These are phyloP conservation scores for Halyomorpha halys DNA, from an alignment of 1,140 invertebrate species.

Conservation along the genomic window DNA sequence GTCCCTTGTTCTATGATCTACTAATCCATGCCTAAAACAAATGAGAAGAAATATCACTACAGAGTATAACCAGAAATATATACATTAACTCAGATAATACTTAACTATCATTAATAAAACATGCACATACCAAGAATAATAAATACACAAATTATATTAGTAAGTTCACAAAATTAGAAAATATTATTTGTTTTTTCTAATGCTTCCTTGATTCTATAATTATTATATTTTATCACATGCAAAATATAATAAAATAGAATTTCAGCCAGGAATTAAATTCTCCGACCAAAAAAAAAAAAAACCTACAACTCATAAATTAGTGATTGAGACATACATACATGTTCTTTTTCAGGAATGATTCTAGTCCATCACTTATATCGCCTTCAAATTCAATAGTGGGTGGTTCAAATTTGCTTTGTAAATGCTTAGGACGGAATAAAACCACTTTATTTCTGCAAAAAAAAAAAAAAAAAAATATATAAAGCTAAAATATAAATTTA, in stretches of 20 bases:
- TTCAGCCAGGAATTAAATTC: too few relatives aligned
- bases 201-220: neutral
- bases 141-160: neutral
- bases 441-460: constrained; percentile 67
- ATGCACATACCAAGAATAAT: neutral
- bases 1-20: constrained; percentile 76
- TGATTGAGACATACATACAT: constrained; percentile 52
- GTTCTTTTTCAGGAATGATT: constrained; percentile 71
- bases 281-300: too few relatives aligned
- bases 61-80: too few relatives aligned
- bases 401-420: constrained; percentile 89
- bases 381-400: constrained; percentile 62
- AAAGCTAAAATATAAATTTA: too few relatives aligned
- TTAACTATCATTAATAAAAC: neutral
- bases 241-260: too few relatives aligned
- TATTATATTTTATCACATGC: neutral
- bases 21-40: constrained; percentile 73
- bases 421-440: constrained; percentile 74
- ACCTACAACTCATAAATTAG: neutral
- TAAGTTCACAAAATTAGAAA: too few relatives aligned
- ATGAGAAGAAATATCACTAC: constrained; percentile 13
- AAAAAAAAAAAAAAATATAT: constrained; percentile 2
- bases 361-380: constrained; percentile 55
- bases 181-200: too few relatives aligned
- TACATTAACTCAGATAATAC: too few relatives aligned